Evolutionary conservation across 2,888 invertebrate genomes (phyloP), one percentile per base, ranked within the genome.

Genomic region (Ichneumoninae sp.): DNA sequence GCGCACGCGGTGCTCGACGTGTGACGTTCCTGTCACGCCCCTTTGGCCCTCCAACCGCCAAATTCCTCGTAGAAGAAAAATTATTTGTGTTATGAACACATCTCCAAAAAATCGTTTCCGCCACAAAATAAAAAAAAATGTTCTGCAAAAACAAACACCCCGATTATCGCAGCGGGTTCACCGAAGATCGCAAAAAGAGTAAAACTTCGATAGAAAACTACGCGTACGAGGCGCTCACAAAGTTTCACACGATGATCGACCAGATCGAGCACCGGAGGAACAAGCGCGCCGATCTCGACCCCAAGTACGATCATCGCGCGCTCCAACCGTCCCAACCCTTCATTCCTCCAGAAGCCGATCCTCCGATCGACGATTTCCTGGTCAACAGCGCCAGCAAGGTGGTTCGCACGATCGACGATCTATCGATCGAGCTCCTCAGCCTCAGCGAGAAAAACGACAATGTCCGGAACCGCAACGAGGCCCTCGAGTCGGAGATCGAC

Each of bases 391-490:
- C 87, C 6, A 79, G 82, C 66, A 89, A 86, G 62, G 82, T 88
- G 30, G 86, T 89, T 33, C 85, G 85, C 13, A 88, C 88, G 7
- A 83, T 91, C 3, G 85, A 86, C 22, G 80, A 86, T 65, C 72
- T 91, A 30, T 89, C 89, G 19, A 82, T 87, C 40, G 88, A 90
- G 54, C 82, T 90, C 6, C 85, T 88, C 26, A 89, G 71, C 40
- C 70, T 82, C 19, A 87, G 83, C 54, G 86, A 86, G n/a, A 78
- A 76, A 3, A 47, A 89, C 8, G 77, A 86, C n/a, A 68, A 65
- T 0, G 87, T 84, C 4, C 86, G 74, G 16, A n/a, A 82, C 26
- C 85, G 30, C 22, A 89, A 90, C 60, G 81, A 77, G 19, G 70
- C 44, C 6, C 52, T 87, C 13, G 72, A 81, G 13, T 16, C 40